Conservation (phyloP, 2,888 invertebrate genomes). For the Nomada ferruginata region DNA sequence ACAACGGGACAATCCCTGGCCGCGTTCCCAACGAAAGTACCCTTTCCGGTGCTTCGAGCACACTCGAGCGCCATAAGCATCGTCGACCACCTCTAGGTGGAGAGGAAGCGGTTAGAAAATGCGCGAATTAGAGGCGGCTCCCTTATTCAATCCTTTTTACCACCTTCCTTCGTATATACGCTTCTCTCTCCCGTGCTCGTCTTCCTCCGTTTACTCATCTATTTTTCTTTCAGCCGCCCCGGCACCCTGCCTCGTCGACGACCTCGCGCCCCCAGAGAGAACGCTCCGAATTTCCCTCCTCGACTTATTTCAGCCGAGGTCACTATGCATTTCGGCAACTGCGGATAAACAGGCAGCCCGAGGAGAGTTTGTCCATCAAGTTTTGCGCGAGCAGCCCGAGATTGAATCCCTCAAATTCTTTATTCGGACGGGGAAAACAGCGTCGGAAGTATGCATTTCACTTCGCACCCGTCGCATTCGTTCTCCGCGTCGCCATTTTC, state of each 20-base stretch:
- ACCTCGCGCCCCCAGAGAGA: conserved; percentile 14
- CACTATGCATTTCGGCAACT: conserved; percentile 55
- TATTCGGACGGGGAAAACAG: conserved; percentile 15
- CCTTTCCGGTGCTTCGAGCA: conserved; percentile 61
- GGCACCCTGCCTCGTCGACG: not conserved
- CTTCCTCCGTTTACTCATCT: not conserved
- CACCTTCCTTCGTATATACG: not conserved
- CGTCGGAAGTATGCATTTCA: conserved; percentile 3
- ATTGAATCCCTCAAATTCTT: conserved; percentile 47
- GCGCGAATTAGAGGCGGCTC: conserved; percentile 67
- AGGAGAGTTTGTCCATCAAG: conserved; percentile 46
- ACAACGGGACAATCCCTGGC: conserved; percentile 64
- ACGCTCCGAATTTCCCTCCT: conserved; percentile 28
- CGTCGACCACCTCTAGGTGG: conserved; percentile 59
- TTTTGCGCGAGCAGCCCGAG: conserved; percentile 27
- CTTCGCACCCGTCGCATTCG: conserved; percentile 12
- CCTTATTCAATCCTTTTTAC: conserved; percentile 43
- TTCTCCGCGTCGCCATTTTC: not conserved
- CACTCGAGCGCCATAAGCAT: conserved; percentile 64
- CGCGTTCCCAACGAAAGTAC: conserved; percentile 68
- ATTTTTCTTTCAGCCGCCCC: conserved; percentile 1
- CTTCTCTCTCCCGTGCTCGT: not conserved
- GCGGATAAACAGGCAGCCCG: conserved; percentile 42
- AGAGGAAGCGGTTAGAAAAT: conserved; percentile 65
- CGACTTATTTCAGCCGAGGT: conserved; percentile 25